Percentiles rank a stretch among this genome's conserved stretches.
Conservation (phyloP, 30 jellyfish, hydroid and myxozoan species). For the Hydractinia echinata region DNA sequence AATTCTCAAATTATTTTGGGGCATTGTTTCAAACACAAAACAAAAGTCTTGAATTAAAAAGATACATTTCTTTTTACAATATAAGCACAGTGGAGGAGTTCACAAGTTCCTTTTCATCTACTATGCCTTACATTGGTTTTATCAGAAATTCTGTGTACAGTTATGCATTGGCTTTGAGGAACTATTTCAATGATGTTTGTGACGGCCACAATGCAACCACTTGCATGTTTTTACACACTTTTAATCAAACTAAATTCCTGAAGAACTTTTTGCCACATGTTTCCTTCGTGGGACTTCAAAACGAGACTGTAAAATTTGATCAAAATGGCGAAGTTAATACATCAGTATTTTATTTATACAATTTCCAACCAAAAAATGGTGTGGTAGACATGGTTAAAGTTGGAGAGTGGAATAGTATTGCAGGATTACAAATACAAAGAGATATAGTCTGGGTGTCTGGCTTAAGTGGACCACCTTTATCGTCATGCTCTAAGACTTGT, state of each 20-base stretch:
- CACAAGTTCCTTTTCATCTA: neutral
- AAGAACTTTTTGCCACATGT: neutral
- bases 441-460: constrained; percentile 3
- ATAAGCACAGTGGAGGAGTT: neutral
- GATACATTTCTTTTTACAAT: neutral
- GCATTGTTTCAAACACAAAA: neutral
- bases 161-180: constrained; percentile 48
- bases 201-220: neutral
- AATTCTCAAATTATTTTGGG: too few species aligned
- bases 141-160: constrained; percentile 67
- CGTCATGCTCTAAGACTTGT: constrained; percentile 7
- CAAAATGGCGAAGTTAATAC: neutral
- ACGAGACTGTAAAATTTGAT: neutral
- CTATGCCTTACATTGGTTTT: neutral
- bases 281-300: neutral
- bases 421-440: neutral
- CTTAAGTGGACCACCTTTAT: neutral
- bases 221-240: neutral
- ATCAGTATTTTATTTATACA: neutral
- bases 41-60: neutral
- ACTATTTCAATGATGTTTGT: neutral
- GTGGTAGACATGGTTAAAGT: neutral
- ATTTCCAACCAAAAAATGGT: neutral
- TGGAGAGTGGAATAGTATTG: constrained; percentile 5
- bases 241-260: neutral